Conservation (phyloP, 1,140 invertebrate genomes). For the Saxidomus purpurata region DNA sequence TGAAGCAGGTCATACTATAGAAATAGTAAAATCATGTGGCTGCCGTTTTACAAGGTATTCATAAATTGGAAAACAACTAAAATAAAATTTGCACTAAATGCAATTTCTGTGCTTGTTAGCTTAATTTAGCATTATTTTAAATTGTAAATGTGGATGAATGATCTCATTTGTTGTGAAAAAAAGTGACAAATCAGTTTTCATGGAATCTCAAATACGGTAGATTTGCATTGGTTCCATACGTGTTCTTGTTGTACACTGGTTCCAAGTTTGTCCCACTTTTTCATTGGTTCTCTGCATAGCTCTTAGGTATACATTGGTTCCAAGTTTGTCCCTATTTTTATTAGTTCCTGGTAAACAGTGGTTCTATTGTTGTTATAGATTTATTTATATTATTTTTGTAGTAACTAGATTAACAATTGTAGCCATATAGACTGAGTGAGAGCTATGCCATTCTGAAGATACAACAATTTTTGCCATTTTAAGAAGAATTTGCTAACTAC, state of each 20-base stretch:
- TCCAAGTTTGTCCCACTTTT: not conserved
- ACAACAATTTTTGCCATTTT: no score
- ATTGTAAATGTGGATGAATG: not conserved
- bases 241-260: not conserved
- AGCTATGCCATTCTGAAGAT: no score
- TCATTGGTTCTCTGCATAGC: not conserved
- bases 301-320: not conserved
- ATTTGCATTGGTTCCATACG: not conserved
- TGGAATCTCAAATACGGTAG: conserved; percentile 34
- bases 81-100: not conserved
- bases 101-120: not conserved
- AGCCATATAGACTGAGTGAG: no score
- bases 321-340: not conserved
- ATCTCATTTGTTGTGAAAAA: conserved; percentile 49
- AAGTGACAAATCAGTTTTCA: conserved; percentile 34
- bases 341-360: no score
- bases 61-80: no score
- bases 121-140: not conserved
- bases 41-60: not conserved
- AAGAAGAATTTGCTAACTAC: no score
- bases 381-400: conserved; percentile 3
- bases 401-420: no score
- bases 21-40: no score
- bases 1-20: no score
- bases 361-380: not conserved